Evolutionary conservation across 2,113 vertebrate species (phyloP).

Genomic region (Erythrocercus mccallii): DNA sequence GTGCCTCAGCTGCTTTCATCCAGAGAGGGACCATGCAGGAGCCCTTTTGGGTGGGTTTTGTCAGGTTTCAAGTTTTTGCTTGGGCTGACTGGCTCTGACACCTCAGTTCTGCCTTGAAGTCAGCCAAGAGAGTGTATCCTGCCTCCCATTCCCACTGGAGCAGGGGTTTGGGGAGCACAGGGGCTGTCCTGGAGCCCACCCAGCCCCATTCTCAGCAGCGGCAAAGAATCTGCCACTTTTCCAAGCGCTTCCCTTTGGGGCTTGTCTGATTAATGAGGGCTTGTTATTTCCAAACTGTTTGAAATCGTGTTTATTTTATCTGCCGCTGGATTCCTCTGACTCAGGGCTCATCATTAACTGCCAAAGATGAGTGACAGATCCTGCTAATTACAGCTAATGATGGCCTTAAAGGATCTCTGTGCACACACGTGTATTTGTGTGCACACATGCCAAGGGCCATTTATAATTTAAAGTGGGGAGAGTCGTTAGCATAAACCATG

Average conservation of each 20-base stretch:
- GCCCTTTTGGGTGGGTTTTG: neutral
- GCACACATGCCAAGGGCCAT: slow-evolving; percentile 60
- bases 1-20: neutral
- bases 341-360: slow-evolving; percentile 58
- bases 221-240: neutral
- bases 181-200: neutral
- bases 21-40: neutral
- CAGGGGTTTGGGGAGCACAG: neutral
- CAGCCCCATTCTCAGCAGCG: rapidly evolving
- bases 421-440: slow-evolving; percentile 37
- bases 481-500: slow-evolving; percentile 42
- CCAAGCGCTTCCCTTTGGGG: slow-evolving; percentile 12
- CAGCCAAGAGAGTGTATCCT: neutral
- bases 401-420: slow-evolving; percentile 61
- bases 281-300: slow-evolving; percentile 66
- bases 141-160: neutral
- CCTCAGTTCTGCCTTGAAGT: neutral
- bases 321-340: slow-evolving; percentile 54
- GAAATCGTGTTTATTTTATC: slow-evolving; percentile 67
- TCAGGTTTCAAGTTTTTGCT: neutral
- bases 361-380: slow-evolving; percentile 69
- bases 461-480: slow-evolving; percentile 67
- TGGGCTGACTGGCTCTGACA: neutral
- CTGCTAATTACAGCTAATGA: slow-evolving; percentile 68
- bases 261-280: slow-evolving; percentile 57